Conservation (phyloP, 2,888 invertebrate genomes). For the Philonicus albiceps region DNA sequence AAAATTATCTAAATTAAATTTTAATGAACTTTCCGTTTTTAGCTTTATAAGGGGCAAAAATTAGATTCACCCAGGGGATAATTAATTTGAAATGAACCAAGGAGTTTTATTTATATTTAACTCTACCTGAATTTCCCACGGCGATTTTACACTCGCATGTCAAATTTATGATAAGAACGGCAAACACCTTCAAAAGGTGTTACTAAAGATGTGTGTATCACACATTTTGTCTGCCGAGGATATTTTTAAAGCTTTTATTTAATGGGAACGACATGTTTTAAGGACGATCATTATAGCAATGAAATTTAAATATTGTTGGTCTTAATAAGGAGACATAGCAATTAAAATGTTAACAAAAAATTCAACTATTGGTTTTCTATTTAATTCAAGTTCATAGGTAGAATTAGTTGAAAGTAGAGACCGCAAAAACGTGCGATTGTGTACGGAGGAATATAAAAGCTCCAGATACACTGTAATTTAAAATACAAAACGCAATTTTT, state of each 20-base stretch:
- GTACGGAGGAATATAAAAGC: too few relatives aligned
- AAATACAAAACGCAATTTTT: too few relatives aligned
- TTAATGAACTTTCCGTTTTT: background rate
- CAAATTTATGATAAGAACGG: background rate
- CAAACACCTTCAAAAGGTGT: background rate
- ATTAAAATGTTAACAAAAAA: too few relatives aligned
- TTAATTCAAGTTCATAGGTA: too few relatives aligned
- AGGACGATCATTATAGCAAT: background rate
- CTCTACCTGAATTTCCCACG: background rate
- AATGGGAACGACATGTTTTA: background rate
- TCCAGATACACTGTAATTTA: too few relatives aligned
- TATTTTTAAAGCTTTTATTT: background rate
- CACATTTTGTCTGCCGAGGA: background rate
- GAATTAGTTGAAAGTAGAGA: too few relatives aligned
- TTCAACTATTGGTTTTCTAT: too few relatives aligned
- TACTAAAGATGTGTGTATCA: background rate
- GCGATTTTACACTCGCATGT: background rate
- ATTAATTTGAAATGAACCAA: background rate
- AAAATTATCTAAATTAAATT: background rate
- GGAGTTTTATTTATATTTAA: background rate
- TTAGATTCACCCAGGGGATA: background rate
- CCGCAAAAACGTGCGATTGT: too few relatives aligned
- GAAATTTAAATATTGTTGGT: background rate
- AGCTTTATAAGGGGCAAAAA: background rate
- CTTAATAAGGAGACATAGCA: too few relatives aligned